Percentiles rank a stretch among this genome's conserved stretches.
Conservation (phyloP, 2,797 vertebrate species). For the Macrochelys suwanniensis region DNA sequence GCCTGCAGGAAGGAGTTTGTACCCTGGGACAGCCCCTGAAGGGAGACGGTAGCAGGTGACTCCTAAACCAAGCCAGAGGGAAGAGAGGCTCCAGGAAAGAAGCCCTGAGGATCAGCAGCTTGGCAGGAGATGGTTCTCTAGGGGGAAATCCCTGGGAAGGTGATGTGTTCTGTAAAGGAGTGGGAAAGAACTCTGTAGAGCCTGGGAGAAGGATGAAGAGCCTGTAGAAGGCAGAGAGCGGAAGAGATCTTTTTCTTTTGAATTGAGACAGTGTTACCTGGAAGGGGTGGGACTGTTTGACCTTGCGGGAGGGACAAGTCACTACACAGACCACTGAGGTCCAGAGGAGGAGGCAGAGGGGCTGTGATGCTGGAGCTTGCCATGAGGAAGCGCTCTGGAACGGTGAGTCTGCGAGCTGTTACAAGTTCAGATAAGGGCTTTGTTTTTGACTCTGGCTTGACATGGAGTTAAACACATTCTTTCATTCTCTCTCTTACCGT, state of each 20-base stretch:
- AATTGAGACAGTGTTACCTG: background rate
- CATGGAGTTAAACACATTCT: slow-evolving; percentile 29
- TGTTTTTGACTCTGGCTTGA: background rate
- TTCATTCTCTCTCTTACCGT: slow-evolving; percentile 57
- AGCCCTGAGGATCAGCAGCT: background rate
- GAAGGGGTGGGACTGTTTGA: background rate
- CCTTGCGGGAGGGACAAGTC: background rate
- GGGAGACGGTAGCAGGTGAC: background rate
- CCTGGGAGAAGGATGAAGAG: background rate
- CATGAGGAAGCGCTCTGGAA: background rate
- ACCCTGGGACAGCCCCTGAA: background rate
- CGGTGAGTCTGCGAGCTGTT: background rate
- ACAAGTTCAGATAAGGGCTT: background rate
- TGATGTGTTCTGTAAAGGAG: background rate
- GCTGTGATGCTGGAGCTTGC: background rate
- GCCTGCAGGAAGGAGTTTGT: background rate
- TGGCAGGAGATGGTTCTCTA: background rate
- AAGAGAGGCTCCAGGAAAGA: background rate
- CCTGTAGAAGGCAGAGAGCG: background rate
- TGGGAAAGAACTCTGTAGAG: background rate
- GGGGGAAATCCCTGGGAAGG: background rate
- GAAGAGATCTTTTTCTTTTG: background rate
- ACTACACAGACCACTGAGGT: background rate
- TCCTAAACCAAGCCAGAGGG: background rate
- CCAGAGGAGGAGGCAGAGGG: background rate